Evolutionary conservation across 2,797 vertebrate genomes (phyloP).

Genomic region (Halcyon leucocephala): DNA sequence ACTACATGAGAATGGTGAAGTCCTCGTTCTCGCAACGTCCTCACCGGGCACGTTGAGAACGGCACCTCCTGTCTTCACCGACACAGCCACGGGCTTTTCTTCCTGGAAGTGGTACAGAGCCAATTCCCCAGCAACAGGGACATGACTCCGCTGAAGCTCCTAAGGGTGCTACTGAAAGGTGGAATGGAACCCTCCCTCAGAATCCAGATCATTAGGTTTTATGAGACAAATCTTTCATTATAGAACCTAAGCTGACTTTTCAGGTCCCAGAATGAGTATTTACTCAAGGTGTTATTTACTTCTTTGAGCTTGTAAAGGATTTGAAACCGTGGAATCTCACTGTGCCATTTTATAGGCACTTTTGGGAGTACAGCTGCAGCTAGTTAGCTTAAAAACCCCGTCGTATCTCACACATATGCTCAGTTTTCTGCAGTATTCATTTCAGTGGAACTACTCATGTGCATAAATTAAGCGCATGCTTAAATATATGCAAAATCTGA

Average conservation of each 20-base stretch:
- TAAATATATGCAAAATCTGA: conserved; percentile 66
- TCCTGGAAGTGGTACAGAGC: not conserved
- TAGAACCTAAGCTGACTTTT: not conserved
- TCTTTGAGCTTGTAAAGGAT: not conserved
- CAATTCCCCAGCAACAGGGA: not conserved
- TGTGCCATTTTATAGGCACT: not conserved
- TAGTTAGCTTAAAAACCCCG: conserved; percentile 42
- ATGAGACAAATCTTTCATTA: not conserved
- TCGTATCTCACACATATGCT: conserved; percentile 30
- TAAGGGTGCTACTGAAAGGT: not conserved
- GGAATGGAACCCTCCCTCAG: not conserved
- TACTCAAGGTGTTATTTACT: not conserved
- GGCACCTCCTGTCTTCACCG: not conserved
- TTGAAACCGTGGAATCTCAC: not conserved
- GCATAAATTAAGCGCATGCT: conserved; percentile 72
- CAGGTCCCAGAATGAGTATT: not conserved
- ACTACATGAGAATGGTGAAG: not conserved
- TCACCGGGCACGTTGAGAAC: not conserved
- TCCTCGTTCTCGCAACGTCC: not conserved
- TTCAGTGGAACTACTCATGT: conserved; percentile 66
- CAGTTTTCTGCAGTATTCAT: conserved; percentile 64
- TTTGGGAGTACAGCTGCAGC: conserved; percentile 28
- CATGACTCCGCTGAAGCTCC: not conserved
- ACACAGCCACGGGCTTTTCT: not conserved
- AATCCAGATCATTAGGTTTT: not conserved